Percentiles rank a stretch among this genome's conserved stretches.
phyloP scores from a whole-genome alignment of 1,140 invertebrate species.

The Notospermus geniculatus region DNA sequence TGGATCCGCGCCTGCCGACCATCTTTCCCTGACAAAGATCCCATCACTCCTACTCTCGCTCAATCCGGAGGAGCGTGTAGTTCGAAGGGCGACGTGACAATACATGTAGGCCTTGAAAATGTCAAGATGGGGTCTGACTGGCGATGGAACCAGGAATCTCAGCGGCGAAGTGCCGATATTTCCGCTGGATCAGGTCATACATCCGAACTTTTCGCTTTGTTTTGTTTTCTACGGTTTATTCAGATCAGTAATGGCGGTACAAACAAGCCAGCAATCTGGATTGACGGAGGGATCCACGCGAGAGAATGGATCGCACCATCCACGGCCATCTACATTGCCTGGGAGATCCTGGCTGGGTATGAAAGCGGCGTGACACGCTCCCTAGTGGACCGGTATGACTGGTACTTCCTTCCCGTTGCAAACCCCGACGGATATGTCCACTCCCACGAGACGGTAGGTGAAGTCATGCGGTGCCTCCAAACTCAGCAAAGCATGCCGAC shows the following conservation, averaged over 20 bases:
- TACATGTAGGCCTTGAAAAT: too few species aligned
- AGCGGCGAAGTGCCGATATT: too few species aligned
- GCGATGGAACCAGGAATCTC: too few species aligned
- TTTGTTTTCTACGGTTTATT: neutral
- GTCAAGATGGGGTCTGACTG: too few species aligned
- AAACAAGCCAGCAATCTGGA: constrained; percentile 26
- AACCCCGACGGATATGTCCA: constrained; percentile 74
- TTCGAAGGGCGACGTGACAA: too few species aligned
- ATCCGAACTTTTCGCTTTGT: too few species aligned
- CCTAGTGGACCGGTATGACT: constrained; percentile 24
- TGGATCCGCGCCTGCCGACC: too few species aligned
- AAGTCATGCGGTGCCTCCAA: neutral
- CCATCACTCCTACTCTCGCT: too few species aligned
- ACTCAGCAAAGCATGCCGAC: too few species aligned
- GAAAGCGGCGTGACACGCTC: constrained; percentile 2
- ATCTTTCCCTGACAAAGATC: too few species aligned
- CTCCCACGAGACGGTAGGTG: constrained; percentile 57
- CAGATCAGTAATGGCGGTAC: constrained; percentile 7
- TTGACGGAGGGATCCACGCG: constrained; percentile 53
- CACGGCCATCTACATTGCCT: constrained; percentile 50
- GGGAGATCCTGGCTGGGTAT: constrained; percentile 28
- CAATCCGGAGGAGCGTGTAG: too few species aligned
- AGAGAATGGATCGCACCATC: constrained; percentile 57
- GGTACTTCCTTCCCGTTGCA: constrained; percentile 65
- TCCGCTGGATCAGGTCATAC: too few species aligned